Conservation (phyloP, 2,113 vertebrate species). For the Oxygymnocypris stewartii region DNA sequence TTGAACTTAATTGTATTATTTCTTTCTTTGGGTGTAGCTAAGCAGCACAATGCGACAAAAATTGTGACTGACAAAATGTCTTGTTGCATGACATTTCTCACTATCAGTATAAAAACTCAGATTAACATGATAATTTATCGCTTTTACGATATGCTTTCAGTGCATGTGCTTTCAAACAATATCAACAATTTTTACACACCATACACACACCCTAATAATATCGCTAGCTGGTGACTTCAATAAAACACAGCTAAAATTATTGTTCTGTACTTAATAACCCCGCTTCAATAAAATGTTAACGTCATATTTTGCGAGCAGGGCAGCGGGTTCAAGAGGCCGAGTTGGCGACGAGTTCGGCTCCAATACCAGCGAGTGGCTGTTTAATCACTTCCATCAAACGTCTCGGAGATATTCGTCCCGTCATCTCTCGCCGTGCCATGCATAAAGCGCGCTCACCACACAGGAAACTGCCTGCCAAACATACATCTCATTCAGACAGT, state of each 20-base stretch:
- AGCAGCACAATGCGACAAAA: neutral
- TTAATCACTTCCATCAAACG: constrained; percentile 15
- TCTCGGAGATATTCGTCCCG: neutral
- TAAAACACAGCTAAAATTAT: neutral
- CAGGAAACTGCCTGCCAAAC: constrained; percentile 27
- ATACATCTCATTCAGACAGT: constrained; percentile 28
- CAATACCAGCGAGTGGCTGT: neutral
- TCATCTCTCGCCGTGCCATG: constrained; percentile 13
- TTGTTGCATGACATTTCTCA: neutral
- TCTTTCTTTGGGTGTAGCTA: neutral
- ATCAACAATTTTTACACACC: neutral
- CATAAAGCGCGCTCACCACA: neutral
- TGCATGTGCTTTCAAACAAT: neutral
- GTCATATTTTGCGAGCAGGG: neutral
- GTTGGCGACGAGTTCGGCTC: neutral
- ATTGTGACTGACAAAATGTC: neutral
- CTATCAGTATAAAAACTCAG: neutral
- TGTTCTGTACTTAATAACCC: constrained; percentile 17
- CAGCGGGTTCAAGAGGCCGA: neutral
- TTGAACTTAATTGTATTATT: neutral
- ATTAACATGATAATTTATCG: neutral
- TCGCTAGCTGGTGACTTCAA: neutral
- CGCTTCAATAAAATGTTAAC: neutral
- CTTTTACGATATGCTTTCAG: neutral
- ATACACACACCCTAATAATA: neutral